Percentiles rank a stretch among this genome's conserved stretches.
Conservation (phyloP, 2,113 vertebrate species). For the Illadopsis cleaveri region DNA sequence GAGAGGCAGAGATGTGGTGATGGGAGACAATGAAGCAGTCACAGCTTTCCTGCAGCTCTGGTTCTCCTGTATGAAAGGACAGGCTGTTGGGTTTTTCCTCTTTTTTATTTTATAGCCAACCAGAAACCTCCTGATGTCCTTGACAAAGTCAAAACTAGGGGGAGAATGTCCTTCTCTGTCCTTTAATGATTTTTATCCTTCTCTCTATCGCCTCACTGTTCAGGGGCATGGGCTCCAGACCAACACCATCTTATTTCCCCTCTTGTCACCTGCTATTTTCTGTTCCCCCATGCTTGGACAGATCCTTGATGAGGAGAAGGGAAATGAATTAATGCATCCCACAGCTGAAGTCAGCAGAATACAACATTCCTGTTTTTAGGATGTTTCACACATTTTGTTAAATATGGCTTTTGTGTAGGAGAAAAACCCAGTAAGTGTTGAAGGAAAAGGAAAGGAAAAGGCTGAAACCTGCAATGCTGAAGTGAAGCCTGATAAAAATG, state of each 20-base stretch:
- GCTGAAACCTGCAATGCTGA: background rate
- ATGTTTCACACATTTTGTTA: background rate
- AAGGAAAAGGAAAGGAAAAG: background rate
- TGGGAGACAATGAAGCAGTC: background rate
- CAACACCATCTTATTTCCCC: background rate
- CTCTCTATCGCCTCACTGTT: background rate
- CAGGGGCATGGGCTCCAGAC: background rate
- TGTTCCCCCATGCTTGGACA: background rate
- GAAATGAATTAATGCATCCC: background rate
- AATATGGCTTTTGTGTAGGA: background rate
- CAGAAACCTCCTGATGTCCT: background rate
- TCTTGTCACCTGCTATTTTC: background rate
- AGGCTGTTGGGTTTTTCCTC: background rate
- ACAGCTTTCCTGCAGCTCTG: background rate
- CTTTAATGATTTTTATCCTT: background rate
- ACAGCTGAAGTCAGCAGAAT: background rate
- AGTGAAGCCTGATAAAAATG: background rate
- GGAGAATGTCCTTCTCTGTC: background rate
- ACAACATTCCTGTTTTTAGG: rapidly evolving
- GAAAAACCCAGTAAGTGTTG: background rate
- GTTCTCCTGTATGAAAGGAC: background rate
- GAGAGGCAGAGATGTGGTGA: background rate
- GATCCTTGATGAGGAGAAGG: background rate
- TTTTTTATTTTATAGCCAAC: background rate
- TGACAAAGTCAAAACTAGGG: background rate